Conservation (phyloP, 2,113 vertebrate genomes). For the Lutjanus erythropterus region DNA sequence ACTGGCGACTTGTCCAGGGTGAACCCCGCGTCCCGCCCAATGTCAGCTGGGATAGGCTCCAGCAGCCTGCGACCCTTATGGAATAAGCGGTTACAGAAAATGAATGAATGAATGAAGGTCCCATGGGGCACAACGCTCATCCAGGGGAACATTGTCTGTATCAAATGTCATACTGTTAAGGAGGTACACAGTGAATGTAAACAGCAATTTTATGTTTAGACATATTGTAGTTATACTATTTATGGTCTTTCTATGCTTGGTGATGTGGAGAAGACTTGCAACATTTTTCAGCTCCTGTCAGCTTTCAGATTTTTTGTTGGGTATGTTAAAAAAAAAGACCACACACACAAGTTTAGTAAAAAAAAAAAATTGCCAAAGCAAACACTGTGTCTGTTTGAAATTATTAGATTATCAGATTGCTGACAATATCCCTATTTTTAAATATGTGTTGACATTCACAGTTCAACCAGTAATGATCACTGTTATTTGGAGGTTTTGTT, state of each 20-base stretch:
- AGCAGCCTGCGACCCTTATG: too few species aligned
- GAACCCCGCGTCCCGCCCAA: too few species aligned
- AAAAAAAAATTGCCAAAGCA: slow-evolving; percentile 6
- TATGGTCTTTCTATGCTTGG: not conserved
- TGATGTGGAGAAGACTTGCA: not conserved
- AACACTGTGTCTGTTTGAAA: not conserved
- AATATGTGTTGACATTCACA: not conserved
- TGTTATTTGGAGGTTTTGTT: not conserved
- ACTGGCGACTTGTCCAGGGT: too few species aligned
- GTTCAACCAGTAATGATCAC: not conserved
- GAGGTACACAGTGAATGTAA: too few species aligned
- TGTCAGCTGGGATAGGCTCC: too few species aligned
- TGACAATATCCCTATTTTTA: not conserved
- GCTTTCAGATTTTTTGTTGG: not conserved
- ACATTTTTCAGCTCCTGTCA: not conserved
- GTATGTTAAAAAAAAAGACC: not conserved
- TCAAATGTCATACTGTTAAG: too few species aligned
- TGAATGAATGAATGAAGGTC: too few species aligned
- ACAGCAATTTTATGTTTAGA: not conserved
- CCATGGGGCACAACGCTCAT: too few species aligned
- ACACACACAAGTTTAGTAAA: not conserved
- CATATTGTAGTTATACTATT: not conserved
- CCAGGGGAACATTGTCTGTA: too few species aligned
- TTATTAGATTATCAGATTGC: not conserved
- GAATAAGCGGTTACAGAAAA: too few species aligned